phyloP scores from a whole-genome alignment of 2,888 invertebrate species.

The Dicycla oo region DNA sequence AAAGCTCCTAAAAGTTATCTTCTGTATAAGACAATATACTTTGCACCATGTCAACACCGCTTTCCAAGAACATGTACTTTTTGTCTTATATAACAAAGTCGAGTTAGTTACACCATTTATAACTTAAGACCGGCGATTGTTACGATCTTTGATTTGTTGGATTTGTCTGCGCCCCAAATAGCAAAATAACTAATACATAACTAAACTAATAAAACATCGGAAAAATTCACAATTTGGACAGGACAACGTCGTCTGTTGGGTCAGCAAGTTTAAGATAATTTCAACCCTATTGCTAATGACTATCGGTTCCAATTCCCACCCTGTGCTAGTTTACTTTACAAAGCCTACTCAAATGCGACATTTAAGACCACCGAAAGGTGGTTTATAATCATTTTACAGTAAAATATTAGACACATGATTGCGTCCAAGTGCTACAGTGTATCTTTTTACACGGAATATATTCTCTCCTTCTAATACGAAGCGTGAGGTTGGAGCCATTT shows the following conservation, averaged over 20 bases:
- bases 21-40: too few species aligned
- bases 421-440: conserved; percentile 16
- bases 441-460: conserved; percentile 31
- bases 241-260: too few species aligned
- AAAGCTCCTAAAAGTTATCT: background rate
- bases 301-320: background rate
- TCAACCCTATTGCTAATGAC: background rate
- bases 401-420: background rate
- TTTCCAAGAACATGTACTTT: too few species aligned
- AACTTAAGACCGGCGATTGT: too few species aligned
- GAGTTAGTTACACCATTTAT: too few species aligned
- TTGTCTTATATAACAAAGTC: too few species aligned
- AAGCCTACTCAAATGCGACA: background rate
- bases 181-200: too few species aligned
- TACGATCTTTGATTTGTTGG: too few species aligned
- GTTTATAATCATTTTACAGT: background rate
- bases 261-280: background rate
- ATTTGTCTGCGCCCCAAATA: too few species aligned
- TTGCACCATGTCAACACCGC: too few species aligned
- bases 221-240: too few species aligned
- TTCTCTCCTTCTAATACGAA: conserved; percentile 30
- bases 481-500: conserved; percentile 32
- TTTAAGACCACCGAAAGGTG: background rate
- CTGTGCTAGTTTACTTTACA: conserved; percentile 8
- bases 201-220: too few species aligned